Evolutionary conservation across 2,888 invertebrate genomes (phyloP), one percentile per base, ranked within the genome.

Genomic region (Hirtodrosophila alboralis): DNA sequence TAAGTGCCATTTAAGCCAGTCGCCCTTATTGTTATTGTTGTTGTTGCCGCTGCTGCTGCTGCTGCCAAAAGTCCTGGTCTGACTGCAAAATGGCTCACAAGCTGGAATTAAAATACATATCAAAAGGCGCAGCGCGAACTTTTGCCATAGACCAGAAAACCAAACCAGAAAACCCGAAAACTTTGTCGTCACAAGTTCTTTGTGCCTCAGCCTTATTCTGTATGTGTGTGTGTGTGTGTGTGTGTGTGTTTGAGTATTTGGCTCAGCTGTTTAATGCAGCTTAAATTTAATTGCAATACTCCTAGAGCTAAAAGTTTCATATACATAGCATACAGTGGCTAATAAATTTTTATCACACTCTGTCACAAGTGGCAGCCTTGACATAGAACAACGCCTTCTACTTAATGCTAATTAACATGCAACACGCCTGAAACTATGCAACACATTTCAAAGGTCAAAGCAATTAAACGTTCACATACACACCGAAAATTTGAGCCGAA

Each of bases 201-300:
- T 67, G 58, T 70, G 60, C 36, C 9, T 45, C 5, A 14, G 26
- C 10, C 4, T 12, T 4, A 18, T 8, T 28, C 14, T 43, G 18
- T 16, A 13, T 37, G 18, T 31, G 28, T 38, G 7, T 58, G 9
- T 47, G 26, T 53, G 48, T 43, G 45, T 34, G 6, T 61, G 26
- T 58, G 27, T 56, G 33, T 64, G 43, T 54, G 47, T 52, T 13
- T 43, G 27, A 31, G 47, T 23, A 44, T 70, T 51, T 40, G 38
- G 73, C 68, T 70, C 60, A 60, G 77, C 77, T 66, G 75, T 65
- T 74, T 73, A 77, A 67, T 86, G 87, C 86, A 87, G 84, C 88
- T 88, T 88, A 88, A 87, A 87, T 87, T 87, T 88, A 87, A 88
- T 84, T 83, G 86, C 87, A 84, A 70, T 69, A 23, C 6, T 23